Base-by-base conservation (phyloP, 2,113 vertebrate genomes). In the Labeo rohita region DNA sequence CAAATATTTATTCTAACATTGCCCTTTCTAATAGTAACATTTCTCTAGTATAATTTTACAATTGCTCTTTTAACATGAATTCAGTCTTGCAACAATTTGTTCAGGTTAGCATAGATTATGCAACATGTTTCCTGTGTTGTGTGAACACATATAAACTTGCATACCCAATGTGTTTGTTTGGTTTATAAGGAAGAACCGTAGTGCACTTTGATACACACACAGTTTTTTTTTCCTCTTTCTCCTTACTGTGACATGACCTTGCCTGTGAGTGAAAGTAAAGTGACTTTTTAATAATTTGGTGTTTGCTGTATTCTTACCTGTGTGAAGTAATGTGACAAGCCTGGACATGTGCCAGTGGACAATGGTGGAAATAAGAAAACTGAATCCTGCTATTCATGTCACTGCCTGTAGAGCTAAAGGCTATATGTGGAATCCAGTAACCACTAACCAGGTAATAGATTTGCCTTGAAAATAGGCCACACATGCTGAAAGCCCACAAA, bases 201-300 rank as follows among this genome's bases (percentile, higher is more conserved):
- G 73, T 4, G 34, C 49, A 72, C 72, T 43, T n/a, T 59, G 43
- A 39, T 2, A 59, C 10, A 81, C 21, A 18, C 36, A 81, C 12
- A 52, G 15, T 43, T 47, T 77, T 61, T 77, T 49, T 49, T 45
- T 77, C 77, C 63, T 61, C 21, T 61, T 59, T 66, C 61, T 50
- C 70, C 79, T 88, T 83, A 80, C 87, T 86, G 73, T 86, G 59
- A 63, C 83, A 88, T 52, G 50, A 78, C 84, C 78, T 81, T 81
- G 12, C 61, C 28, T 5, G 9, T 1, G 28, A 76, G 7, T 10
- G 28, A 63, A 65, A 59, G 77, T 86, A 79, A 78, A 86, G 21
- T 23, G 36, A 72, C 39, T 65, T 23, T 21, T 5, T 21, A 4
- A 39, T 21, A 0, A 43, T 43, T 72, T 70, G 15, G 3, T 39